Evolutionary conservation across 1,140 invertebrate genomes (phyloP).

Genomic region (Geopemphigus sp.): DNA sequence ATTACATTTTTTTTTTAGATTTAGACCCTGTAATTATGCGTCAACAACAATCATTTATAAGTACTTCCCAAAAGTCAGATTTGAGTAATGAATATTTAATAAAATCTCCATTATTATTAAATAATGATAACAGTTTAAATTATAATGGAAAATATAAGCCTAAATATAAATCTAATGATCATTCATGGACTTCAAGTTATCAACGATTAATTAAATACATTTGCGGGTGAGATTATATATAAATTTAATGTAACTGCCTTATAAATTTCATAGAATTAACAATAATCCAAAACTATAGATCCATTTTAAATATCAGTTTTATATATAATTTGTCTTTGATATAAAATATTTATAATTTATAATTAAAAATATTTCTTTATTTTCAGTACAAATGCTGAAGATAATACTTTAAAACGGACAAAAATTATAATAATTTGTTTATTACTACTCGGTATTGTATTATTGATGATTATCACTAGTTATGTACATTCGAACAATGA

Average conservation of each 20-base stretch:
- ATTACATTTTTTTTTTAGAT: neutral
- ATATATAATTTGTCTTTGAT: no score
- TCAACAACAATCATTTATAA: constrained; percentile 7
- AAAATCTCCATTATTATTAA: constrained; percentile 15
- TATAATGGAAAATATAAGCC: neutral
- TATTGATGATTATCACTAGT: neutral
- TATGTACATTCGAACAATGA: constrained; percentile 19
- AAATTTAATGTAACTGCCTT: neutral
- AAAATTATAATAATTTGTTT: neutral
- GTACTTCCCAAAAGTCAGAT: neutral
- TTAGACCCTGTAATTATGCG: neutral
- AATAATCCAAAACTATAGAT: no score
- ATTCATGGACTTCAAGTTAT: constrained; percentile 25
- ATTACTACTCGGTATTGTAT: neutral
- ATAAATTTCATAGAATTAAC: no score
- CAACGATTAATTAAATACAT: constrained; percentile 4
- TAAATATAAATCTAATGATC: constrained; percentile 9
- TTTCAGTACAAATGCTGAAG: neutral
- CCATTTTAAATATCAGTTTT: no score
- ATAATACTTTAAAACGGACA: neutral
- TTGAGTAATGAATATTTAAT: neutral
- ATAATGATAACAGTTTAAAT: constrained; percentile 15
- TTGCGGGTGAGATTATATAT: neutral
- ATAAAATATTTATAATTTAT: neutral
- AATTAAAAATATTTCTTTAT: neutral